Conservation (phyloP, 2,797 vertebrate species). For the Serranus cabrilla region DNA sequence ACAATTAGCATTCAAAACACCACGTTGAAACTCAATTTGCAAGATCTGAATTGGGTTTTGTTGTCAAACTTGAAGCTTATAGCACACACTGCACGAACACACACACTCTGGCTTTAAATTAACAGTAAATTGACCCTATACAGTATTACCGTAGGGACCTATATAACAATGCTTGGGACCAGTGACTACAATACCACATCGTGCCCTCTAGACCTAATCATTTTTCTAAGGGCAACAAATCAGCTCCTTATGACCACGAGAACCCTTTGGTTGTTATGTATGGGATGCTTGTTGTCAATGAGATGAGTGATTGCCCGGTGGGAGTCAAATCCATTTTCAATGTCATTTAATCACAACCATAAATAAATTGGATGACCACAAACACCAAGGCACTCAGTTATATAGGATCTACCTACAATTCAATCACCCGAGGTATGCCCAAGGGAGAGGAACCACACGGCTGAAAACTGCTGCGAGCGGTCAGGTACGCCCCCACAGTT, state of each 20-base stretch:
- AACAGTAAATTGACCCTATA: slow-evolving; percentile 53
- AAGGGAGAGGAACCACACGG: slow-evolving; percentile 8
- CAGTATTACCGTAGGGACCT: slow-evolving; percentile 40
- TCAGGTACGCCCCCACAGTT: not conserved
- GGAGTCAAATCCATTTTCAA: slow-evolving; percentile 75
- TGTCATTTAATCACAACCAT: slow-evolving; percentile 71
- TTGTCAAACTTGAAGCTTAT: not conserved
- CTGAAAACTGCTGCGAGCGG: slow-evolving; percentile 10
- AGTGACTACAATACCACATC: slow-evolving; percentile 54
- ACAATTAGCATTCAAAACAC: slow-evolving; percentile 16
- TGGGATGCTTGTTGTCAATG: slow-evolving; percentile 64
- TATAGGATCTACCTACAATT: slow-evolving; percentile 53
- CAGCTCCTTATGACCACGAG: slow-evolving; percentile 64
- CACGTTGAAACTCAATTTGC: not conserved
- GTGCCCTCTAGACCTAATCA: slow-evolving; percentile 67
- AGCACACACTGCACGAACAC: not conserved
- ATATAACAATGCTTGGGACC: slow-evolving; percentile 59
- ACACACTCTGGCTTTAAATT: slow-evolving; percentile 44
- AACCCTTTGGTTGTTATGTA: slow-evolving; percentile 63
- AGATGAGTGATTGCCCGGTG: slow-evolving; percentile 59
- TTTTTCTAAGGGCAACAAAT: slow-evolving; percentile 74
- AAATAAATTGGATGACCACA: slow-evolving; percentile 67
- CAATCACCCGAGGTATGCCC: slow-evolving; percentile 43
- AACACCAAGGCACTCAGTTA: slow-evolving; percentile 47
- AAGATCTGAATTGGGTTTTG: not conserved